These are phyloP conservation scores for Sphyrna mokarran DNA, from an alignment of 2,113 vertebrate genomes.

Conservation along the genomic window DNA sequence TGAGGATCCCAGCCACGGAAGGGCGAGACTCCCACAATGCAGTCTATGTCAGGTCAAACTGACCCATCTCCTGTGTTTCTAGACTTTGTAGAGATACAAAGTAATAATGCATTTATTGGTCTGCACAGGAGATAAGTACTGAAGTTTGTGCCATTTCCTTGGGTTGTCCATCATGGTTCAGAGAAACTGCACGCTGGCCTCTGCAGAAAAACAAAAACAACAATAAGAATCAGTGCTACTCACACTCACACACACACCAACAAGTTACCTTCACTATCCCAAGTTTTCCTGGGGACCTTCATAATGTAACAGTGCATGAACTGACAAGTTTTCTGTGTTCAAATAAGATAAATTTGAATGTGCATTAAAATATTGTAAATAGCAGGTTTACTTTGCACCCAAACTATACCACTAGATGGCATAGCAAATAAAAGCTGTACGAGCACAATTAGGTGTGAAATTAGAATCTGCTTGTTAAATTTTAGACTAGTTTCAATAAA, in stretches of 20 bases:
- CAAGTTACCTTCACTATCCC: background rate
- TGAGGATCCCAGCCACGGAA: background rate
- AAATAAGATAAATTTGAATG: background rate
- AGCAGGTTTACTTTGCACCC: background rate
- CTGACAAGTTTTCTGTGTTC: background rate
- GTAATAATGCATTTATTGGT: slow-evolving; percentile 79
- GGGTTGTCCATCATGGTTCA: slow-evolving; percentile 79
- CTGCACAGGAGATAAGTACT: slow-evolving; percentile 95
- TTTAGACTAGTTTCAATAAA: background rate
- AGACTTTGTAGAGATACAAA: slow-evolving; percentile 48
- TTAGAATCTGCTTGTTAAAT: background rate
- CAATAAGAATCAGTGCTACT: slow-evolving; percentile 38
- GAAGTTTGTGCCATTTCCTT: slow-evolving; percentile 89
- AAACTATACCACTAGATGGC: background rate
- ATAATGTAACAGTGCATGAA: too few species aligned
- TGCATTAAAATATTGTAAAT: background rate
- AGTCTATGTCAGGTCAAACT: background rate
- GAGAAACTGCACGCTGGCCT: slow-evolving; percentile 74
- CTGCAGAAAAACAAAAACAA: slow-evolving; percentile 63
- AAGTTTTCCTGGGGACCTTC: background rate
- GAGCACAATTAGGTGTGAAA: background rate
- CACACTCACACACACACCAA: too few species aligned
- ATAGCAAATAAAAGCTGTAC: background rate
- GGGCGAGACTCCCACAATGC: slow-evolving; percentile 3
- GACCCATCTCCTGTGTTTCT: background rate